These are phyloP conservation scores for Branchellion lobata DNA, from an alignment of 2,888 invertebrate species.

Conservation along the genomic window DNA sequence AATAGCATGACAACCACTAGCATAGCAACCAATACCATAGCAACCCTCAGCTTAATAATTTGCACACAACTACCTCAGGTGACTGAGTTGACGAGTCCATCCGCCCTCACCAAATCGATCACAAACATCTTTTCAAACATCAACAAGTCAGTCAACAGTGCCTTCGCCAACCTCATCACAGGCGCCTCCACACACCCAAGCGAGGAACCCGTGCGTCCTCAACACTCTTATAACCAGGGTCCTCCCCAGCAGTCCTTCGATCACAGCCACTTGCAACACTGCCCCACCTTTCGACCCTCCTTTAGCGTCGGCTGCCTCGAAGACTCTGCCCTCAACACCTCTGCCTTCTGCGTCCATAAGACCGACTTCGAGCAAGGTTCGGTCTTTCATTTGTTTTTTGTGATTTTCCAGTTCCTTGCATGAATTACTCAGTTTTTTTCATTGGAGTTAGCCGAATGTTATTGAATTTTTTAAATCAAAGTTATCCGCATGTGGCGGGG, in stretches of 20 bases:
- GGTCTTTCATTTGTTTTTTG: background rate
- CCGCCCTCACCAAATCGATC: constrained; percentile 49
- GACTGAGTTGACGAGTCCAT: constrained; percentile 50
- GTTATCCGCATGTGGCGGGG: background rate
- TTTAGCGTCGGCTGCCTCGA: constrained; percentile 40
- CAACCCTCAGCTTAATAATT: no score
- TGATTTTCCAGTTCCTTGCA: no score
- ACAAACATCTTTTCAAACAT: constrained; percentile 51
- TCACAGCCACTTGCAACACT: background rate
- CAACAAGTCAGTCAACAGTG: constrained; percentile 53
- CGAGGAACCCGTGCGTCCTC: constrained; percentile 33
- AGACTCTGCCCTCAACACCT: background rate
- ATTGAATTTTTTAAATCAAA: background rate
- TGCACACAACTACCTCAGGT: constrained; percentile 47
- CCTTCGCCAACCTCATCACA: constrained; percentile 52
- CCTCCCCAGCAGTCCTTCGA: constrained; percentile 22
- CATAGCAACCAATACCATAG: no score
- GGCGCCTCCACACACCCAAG: constrained; percentile 41
- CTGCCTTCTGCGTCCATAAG: background rate
- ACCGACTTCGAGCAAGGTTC: background rate
- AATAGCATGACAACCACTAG: no score
- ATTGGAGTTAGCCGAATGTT: background rate
- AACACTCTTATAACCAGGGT: constrained; percentile 22
- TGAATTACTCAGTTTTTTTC: background rate
- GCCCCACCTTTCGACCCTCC: constrained; percentile 38